A percentile compares a stretch with the other conserved stretches of the same genome.
These are phyloP conservation scores for Tragelaphus buxtoni DNA, from an alignment of 2,113 vertebrate genomes.

Conservation along the genomic window DNA sequence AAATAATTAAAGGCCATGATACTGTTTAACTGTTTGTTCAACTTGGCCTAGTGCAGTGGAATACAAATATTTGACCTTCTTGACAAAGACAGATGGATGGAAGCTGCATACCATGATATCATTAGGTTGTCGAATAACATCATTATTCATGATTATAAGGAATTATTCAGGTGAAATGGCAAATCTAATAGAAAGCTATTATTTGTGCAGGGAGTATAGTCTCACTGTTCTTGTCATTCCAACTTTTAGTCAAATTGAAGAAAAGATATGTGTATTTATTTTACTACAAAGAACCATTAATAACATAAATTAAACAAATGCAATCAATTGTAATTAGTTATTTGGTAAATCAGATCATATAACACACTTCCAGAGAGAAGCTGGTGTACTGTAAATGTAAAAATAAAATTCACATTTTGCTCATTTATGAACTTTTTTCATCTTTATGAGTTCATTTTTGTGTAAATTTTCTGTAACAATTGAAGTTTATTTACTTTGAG, in stretches of 20 bases:
- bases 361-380: conserved; percentile 45
- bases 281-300: conserved; percentile 73
- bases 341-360: conserved; percentile 62
- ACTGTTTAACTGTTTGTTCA: conserved; percentile 85
- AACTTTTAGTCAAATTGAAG: conserved; percentile 68
- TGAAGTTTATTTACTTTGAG: background rate
- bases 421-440: background rate
- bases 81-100: conserved; percentile 87
- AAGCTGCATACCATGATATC: conserved; percentile 81
- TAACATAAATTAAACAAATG: conserved; percentile 79
- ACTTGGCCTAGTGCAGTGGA: conserved; percentile 75
- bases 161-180: conserved; percentile 87
- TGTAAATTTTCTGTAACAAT: background rate
- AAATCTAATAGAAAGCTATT: conserved; percentile 84
- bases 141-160: conserved; percentile 91
- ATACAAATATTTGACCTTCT: conserved; percentile 87
- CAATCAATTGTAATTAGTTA: conserved; percentile 73
- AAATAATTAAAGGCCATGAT: conserved; percentile 79
- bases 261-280: conserved; percentile 76
- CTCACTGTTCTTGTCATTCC: conserved; percentile 80
- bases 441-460: background rate
- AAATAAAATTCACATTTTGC: background rate
- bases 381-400: conserved; percentile 20
- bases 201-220: conserved; percentile 77
- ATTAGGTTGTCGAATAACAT: conserved; percentile 88